Evolutionary conservation across 2,797 vertebrate genomes (phyloP).

Genomic region (Gallirallus australis): DNA sequence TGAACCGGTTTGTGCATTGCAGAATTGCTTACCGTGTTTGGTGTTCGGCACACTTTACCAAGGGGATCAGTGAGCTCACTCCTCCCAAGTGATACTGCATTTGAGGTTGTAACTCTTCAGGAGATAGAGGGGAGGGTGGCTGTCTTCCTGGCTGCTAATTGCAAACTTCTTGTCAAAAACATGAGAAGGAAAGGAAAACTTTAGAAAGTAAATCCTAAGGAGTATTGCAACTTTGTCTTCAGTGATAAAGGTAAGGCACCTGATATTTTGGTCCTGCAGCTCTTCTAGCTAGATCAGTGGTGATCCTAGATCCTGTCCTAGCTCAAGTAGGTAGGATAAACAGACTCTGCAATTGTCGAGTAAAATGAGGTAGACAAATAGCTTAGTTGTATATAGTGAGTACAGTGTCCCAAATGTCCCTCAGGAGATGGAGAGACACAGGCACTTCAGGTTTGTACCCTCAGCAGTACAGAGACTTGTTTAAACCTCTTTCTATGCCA

Average conservation of each 20-base stretch:
- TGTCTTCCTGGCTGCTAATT: neutral
- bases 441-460: neutral
- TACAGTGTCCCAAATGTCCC: neutral
- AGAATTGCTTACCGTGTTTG: neutral
- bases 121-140: neutral
- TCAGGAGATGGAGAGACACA: neutral
- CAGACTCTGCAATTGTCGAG: neutral
- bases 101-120: neutral
- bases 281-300: neutral
- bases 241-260: neutral
- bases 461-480: neutral
- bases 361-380: neutral
- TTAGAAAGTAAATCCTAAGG: neutral
- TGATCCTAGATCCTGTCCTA: neutral
- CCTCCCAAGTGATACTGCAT: fast-evolving
- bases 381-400: neutral
- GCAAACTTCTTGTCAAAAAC: neutral
- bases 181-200: neutral
- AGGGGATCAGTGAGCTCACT: fast-evolving
- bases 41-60: neutral
- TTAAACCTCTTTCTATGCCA: neutral
- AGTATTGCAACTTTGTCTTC: neutral
- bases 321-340: neutral
- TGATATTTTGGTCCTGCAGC: neutral
- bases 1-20: neutral